Conservation (phyloP, 2,888 invertebrate species). For the Lycophotia porphyrea region DNA sequence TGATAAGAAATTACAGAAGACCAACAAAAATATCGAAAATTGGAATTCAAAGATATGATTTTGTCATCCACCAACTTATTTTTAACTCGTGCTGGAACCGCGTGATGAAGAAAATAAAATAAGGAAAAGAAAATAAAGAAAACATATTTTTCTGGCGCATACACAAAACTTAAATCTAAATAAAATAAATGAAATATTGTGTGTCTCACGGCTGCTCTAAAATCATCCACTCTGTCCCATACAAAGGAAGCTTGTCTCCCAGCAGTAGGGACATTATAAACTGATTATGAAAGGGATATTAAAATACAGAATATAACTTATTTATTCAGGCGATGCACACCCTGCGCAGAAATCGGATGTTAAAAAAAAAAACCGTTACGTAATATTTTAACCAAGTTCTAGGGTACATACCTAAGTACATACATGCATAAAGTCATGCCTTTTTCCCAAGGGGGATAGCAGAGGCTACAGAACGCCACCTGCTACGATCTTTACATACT, state of each 20-base stretch:
- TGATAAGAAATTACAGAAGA: conserved; percentile 22
- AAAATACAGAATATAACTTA: not conserved
- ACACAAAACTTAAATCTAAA: not conserved
- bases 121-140: not conserved
- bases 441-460: not conserved
- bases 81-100: not conserved
- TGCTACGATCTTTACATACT: not conserved
- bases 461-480: too few species aligned
- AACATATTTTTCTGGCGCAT: not conserved
- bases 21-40: not conserved
- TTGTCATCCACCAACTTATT: not conserved
- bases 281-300: too few species aligned
- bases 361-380: too few species aligned
- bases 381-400: too few species aligned
- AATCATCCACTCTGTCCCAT: not conserved
- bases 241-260: not conserved
- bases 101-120: not conserved
- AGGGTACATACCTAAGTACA: too few species aligned
- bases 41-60: not conserved
- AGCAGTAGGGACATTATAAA: not conserved
- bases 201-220: not conserved
- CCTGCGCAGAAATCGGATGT: too few species aligned
- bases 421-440: too few species aligned
- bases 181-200: too few species aligned
- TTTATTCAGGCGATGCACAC: not conserved